These are phyloP conservation scores for Labroides dimidiatus DNA, from an alignment of 2,797 vertebrate genomes.

Conservation along the genomic window DNA sequence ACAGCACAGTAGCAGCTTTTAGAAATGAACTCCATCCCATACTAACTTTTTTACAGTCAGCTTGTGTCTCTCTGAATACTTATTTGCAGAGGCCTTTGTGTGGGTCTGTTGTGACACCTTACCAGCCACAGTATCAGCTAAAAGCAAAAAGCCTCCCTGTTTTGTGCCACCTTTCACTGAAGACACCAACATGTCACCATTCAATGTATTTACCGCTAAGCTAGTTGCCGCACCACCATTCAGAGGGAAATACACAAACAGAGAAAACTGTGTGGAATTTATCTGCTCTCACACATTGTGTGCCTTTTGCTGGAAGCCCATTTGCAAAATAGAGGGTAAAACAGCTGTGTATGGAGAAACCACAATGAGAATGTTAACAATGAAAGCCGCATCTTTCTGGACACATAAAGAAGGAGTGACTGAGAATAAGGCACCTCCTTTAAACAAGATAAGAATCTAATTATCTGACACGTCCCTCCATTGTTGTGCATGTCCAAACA, in stretches of 20 bases:
- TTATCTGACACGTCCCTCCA: slow-evolving; percentile 17
- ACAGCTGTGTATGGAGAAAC: slow-evolving; percentile 5
- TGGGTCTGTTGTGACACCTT: slow-evolving; percentile 29
- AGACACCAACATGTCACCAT: slow-evolving; percentile 36
- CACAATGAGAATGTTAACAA: slow-evolving; percentile 31
- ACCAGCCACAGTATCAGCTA: slow-evolving; percentile 21
- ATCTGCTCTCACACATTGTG: slow-evolving; percentile 42
- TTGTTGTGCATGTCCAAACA: slow-evolving; percentile 19
- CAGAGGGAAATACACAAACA: slow-evolving; percentile 1
- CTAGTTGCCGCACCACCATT: slow-evolving; percentile 32
- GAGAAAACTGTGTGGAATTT: slow-evolving; percentile 19
- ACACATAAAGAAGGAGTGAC: slow-evolving; percentile 33
- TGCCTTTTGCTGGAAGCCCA: slow-evolving; percentile 31
- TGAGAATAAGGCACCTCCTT: slow-evolving; percentile 1
- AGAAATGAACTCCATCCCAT: slow-evolving; percentile 6
- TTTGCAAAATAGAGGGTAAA: slow-evolving; percentile 34
- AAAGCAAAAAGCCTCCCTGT: slow-evolving; percentile 35
- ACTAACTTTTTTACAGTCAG: not conserved
- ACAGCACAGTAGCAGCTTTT: not conserved
- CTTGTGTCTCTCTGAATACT: slow-evolving; percentile 15
- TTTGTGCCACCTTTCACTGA: slow-evolving; percentile 30
- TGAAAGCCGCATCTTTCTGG: slow-evolving; percentile 37
- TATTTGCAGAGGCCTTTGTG: not conserved
- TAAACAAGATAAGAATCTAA: slow-evolving; percentile 41
- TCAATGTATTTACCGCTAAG: slow-evolving; percentile 33